Conservation (phyloP, 1,140 invertebrate species). For the Lucilia cuprina region DNA sequence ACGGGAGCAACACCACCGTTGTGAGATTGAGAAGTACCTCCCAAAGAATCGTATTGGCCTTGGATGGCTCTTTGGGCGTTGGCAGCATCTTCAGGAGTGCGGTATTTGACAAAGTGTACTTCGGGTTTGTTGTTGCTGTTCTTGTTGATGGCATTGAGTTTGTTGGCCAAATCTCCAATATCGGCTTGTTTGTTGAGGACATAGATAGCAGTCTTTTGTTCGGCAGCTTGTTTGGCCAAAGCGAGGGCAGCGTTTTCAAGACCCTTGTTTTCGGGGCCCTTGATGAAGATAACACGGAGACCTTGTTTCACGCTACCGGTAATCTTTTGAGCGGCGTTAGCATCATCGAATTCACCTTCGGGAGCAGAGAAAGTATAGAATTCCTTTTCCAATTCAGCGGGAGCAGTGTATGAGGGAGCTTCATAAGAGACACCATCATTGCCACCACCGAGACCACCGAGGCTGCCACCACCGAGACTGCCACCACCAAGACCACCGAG, state of each 20-base stretch:
- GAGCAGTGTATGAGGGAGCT: constrained; percentile 43
- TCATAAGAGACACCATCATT: neutral
- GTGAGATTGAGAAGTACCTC: constrained; percentile 48
- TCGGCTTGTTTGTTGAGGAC: constrained; percentile 58
- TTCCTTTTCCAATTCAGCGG: constrained; percentile 53
- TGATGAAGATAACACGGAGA: constrained; percentile 57
- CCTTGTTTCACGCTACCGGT: constrained; percentile 46
- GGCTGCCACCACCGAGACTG: neutral
- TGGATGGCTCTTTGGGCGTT: constrained; percentile 55
- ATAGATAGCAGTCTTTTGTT: constrained; percentile 58
- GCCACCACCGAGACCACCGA: constrained; percentile 25
- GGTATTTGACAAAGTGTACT: constrained; percentile 59
- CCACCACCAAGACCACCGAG: constrained; percentile 30
- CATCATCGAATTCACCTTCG: constrained; percentile 48
- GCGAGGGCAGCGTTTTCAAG: constrained; percentile 52
- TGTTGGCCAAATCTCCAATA: constrained; percentile 52
- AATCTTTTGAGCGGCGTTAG: constrained; percentile 23
- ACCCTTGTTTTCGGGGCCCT: constrained; percentile 53
- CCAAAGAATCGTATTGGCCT: constrained; percentile 55
- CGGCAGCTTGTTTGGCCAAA: constrained; percentile 53
- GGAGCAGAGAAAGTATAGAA: constrained; percentile 51
- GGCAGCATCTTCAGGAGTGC: constrained; percentile 53
- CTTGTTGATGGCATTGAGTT: constrained; percentile 41
- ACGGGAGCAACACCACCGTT: constrained; percentile 54
- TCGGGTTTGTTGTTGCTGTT: constrained; percentile 54